Evolutionary conservation across 2,113 vertebrate species (phyloP), one percentile per base, ranked within the genome.

Genomic region (Aleadryas rufinucha): DNA sequence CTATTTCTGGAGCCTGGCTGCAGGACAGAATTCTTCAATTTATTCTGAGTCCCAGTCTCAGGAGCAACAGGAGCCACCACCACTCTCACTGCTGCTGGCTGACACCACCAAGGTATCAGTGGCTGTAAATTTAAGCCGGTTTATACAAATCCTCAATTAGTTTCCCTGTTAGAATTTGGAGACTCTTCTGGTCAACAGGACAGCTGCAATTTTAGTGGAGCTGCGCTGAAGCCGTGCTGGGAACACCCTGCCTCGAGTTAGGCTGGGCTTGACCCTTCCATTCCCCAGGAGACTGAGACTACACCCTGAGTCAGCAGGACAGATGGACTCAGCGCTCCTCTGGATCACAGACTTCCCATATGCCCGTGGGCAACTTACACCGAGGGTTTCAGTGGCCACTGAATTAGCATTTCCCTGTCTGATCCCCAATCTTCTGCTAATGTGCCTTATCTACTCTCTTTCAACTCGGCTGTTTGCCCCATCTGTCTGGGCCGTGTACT

Each of bases 381-480:
- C 77, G 1, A 68, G 57, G 84, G 17, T 79, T 89, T 85, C 93
- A 37, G 89, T 57, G 41, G 84, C 74, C 84, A 69, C 74, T 3
- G 84, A 72, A 96, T 96, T 94, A 89, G 54, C 95, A 96, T 91
- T 85, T 87, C 74, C 50, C 95, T 59, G 95, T 82, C 93, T 93
- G 93, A 94, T 89, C 50, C 89, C 82, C 91, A n/a, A 93, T 97
- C 91, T 95, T 42, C 94, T 94, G 95, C 74, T 94, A 95, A 96
- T 94, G 95, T 42, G 20, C 26, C 95, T 96, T 96, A 97, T 96
- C 96, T 96, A 1, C 72, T 89, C 93, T 21, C 95, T 94, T 94
- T 97, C 94, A 95, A 72, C 61, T 79, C 47, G 16, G 74, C n/a
- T 54, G 77, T 91, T 93, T 94, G 89, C 87, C 30, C 63, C 89